Percentiles rank a stretch among this genome's conserved stretches.
These are phyloP conservation scores for Sipha flava DNA, from an alignment of 1,140 invertebrate species.

Conservation along the genomic window DNA sequence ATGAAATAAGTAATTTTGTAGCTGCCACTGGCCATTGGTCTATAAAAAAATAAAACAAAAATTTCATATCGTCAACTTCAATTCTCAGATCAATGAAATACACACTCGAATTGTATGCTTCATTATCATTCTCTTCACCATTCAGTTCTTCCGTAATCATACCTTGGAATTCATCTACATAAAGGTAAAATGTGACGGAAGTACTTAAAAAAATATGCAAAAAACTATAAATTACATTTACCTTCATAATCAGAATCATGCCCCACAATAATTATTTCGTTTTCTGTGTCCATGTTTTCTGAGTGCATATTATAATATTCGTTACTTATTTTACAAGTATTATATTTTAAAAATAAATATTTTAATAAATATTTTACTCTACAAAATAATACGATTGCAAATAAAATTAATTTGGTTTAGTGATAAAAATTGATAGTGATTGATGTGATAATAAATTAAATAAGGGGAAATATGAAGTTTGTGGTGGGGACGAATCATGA, in stretches of 20 bases:
- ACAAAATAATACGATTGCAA: too few species aligned
- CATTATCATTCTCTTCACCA: not conserved
- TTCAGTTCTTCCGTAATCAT: not conserved
- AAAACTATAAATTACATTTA: not conserved
- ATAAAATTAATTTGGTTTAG: too few species aligned
- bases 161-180: not conserved
- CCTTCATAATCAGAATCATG: not conserved
- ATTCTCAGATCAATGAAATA: not conserved
- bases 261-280: not conserved
- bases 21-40: not conserved
- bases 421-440: too few species aligned
- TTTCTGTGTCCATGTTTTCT: not conserved
- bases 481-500: not conserved
- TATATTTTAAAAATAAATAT: too few species aligned
- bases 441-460: too few species aligned
- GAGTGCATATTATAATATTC: too few species aligned
- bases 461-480: not conserved
- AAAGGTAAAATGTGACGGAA: not conserved
- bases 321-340: too few species aligned
- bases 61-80: not conserved
- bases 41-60: not conserved
- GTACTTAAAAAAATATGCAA: not conserved
- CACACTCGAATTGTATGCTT: not conserved
- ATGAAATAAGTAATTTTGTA: not conserved
- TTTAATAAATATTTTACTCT: too few species aligned